Evolutionary conservation across 2,113 vertebrate species (phyloP).

Genomic region (Orcinus orca): DNA sequence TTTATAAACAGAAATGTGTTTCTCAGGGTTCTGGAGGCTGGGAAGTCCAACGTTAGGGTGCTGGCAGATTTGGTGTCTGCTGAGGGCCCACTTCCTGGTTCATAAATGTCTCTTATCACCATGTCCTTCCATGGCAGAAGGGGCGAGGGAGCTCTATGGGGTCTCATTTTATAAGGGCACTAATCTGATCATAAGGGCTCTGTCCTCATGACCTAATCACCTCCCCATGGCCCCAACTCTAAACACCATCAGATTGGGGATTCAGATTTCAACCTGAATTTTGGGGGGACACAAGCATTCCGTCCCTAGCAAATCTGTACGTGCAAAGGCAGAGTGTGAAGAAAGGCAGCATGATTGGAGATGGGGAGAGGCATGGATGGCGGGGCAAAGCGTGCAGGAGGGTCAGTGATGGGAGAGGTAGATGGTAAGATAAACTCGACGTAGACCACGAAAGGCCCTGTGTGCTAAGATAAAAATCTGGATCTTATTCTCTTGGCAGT

Average conservation of each 20-base stretch:
- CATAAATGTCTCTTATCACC: neutral
- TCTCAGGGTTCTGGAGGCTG: neutral
- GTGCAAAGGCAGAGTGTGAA: neutral
- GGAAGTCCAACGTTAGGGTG: neutral
- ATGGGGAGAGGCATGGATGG: neutral
- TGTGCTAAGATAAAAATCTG: neutral
- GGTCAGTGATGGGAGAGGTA: neutral
- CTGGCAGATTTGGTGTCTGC: neutral
- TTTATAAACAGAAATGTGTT: neutral
- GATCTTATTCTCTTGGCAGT: neutral
- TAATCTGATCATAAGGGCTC: neutral
- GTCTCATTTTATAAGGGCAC: neutral
- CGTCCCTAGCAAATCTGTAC: neutral
- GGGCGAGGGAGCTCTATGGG: neutral
- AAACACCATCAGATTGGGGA: neutral
- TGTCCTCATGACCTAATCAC: neutral
- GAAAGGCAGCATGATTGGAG: neutral
- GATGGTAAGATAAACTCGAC: neutral
- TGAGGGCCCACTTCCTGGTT: neutral
- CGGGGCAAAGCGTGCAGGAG: rapidly evolving
- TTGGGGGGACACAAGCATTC: neutral
- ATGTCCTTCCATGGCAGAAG: neutral
- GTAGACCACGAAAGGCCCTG: neutral
- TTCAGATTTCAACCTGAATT: neutral
- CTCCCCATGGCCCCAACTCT: neutral